Evolutionary conservation across 2,113 vertebrate genomes (phyloP).

Genomic region (Sylvilagus bachmani): DNA sequence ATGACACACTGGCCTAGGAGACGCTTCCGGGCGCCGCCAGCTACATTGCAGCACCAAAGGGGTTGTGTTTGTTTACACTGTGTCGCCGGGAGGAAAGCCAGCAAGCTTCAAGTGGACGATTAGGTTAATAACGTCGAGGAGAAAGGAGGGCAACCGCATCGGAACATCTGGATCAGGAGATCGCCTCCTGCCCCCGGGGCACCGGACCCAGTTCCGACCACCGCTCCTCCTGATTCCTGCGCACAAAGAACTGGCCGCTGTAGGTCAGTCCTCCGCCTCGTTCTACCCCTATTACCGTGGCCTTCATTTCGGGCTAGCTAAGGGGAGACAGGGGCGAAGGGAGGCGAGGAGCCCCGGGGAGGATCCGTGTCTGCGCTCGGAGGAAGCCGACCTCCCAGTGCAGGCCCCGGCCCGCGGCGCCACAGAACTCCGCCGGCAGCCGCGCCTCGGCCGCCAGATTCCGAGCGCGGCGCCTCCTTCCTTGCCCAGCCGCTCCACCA

Average conservation of each 20-base stretch:
- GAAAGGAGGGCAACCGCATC: not conserved
- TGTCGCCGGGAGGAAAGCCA: not conserved
- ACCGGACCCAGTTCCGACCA: not conserved
- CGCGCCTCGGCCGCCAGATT: not conserved
- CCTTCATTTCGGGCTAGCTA: not conserved
- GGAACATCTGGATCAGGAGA: not conserved
- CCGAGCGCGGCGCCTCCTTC: not conserved
- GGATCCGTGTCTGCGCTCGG: not conserved
- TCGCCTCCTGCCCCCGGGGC: not conserved
- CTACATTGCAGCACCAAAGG: not conserved
- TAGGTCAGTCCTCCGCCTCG: not conserved
- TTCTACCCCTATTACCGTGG: not conserved
- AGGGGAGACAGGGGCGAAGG: not conserved
- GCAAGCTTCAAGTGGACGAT: not conserved
- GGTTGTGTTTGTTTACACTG: constrained; percentile 72
- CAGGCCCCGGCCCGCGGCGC: not conserved
- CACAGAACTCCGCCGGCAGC: not conserved
- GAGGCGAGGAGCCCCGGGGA: not conserved
- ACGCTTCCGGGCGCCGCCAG: constrained; percentile 61
- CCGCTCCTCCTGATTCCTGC: not conserved
- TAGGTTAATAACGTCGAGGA: not conserved
- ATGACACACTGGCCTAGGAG: constrained; percentile 11
- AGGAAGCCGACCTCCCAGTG: not conserved
- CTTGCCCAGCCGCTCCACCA: not conserved
- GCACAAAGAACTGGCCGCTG: constrained; percentile 67